A percentile compares a stretch with the other conserved stretches of the same genome.
Conservation (phyloP, 2,888 invertebrate genomes). For the Temnothorax unifasciatus region DNA sequence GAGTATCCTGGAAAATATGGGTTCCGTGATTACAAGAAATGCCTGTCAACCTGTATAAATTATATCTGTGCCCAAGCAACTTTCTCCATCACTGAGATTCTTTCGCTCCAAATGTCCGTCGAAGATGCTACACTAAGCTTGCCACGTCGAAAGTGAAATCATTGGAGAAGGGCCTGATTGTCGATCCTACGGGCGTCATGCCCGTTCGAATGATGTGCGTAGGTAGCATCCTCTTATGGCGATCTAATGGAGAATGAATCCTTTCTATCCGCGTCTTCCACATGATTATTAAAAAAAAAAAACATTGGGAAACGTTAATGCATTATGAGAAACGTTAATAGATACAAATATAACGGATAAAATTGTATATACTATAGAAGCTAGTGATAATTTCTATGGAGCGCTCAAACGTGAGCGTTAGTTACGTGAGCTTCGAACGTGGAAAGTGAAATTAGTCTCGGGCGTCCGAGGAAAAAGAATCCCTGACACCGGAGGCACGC, state of each 20-base stretch:
- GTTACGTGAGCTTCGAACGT: constrained; percentile 27
- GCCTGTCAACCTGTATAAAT: constrained; percentile 62
- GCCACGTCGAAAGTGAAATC: constrained; percentile 49
- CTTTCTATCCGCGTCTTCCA: constrained; percentile 4
- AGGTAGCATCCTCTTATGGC: constrained; percentile 39
- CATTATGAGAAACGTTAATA: background rate
- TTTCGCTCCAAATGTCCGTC: constrained; percentile 15
- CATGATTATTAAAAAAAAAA: constrained; percentile 26
- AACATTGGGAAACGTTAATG: background rate
- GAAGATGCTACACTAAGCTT: constrained; percentile 21
- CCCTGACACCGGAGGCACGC: constrained; percentile 55
- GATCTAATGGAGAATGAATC: constrained; percentile 40
- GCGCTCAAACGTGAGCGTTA: background rate
- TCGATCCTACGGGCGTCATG: background rate
- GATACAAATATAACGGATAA: constrained; percentile 38
- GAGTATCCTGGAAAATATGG: constrained; percentile 50
- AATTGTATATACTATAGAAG: constrained; percentile 18
- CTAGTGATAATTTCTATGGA: constrained; percentile 17
- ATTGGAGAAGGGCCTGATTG: background rate
- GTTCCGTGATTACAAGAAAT: constrained; percentile 42
- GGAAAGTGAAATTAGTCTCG: constrained; percentile 52
- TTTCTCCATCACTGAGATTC: constrained; percentile 34
- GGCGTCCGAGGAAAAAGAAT: constrained; percentile 23
- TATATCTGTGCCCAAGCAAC: constrained; percentile 59
- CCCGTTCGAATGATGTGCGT: constrained; percentile 33